Evolutionary conservation across 2,797 vertebrate species (phyloP).

Genomic region (Malurus leucopterus): DNA sequence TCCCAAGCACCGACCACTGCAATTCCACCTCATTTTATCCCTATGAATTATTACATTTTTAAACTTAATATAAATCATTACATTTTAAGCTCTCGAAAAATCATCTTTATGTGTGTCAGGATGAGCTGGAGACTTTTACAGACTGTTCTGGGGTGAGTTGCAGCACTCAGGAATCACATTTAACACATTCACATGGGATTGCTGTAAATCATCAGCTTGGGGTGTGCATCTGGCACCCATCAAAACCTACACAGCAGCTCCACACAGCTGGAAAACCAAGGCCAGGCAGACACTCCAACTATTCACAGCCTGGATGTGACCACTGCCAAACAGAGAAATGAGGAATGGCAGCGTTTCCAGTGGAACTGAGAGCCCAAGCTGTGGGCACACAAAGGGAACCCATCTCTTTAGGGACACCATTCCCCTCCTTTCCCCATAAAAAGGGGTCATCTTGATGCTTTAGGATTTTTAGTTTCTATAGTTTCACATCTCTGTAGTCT

Average conservation of each 20-base stretch:
- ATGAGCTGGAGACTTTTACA: not conserved
- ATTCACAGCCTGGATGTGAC: conserved; percentile 12
- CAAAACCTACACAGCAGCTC: not conserved
- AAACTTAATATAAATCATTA: not conserved
- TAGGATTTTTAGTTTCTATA: too few relatives aligned
- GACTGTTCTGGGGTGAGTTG: not conserved
- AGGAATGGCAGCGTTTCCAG: not conserved
- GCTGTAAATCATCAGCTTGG: not conserved
- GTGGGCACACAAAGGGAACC: not conserved
- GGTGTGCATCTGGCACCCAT: not conserved
- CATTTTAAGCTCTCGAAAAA: not conserved
- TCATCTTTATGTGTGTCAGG: not conserved
- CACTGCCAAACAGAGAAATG: conserved; percentile 1
- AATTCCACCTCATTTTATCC: not conserved
- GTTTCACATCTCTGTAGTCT: too few relatives aligned
- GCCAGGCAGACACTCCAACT: not conserved
- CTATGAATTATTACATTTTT: not conserved
- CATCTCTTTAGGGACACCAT: not conserved
- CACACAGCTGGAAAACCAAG: not conserved
- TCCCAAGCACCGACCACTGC: not conserved
- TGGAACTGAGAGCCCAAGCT: not conserved
- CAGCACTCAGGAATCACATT: not conserved
- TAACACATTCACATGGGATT: not conserved
- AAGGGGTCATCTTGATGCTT: not conserved
- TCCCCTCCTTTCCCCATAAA: not conserved